These are phyloP conservation scores for Acromyrmex heyeri DNA, from an alignment of 1,140 invertebrate genomes.

Conservation along the genomic window DNA sequence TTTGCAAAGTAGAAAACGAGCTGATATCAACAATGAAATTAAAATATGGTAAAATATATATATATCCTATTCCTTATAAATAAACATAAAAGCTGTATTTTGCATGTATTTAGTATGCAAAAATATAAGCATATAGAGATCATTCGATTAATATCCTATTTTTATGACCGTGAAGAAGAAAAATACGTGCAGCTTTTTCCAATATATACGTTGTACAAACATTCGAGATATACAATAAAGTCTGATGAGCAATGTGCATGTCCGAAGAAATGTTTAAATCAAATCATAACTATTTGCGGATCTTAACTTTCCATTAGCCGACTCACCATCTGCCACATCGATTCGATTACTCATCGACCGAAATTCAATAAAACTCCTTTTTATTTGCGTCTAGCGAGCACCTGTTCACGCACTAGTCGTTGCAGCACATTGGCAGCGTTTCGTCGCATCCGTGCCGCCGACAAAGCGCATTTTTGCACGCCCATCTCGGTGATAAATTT, in stretches of 20 bases:
- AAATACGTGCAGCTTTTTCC: not conserved
- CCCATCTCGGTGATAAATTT: constrained; percentile 72
- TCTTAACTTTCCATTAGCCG: constrained; percentile 20
- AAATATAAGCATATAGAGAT: not conserved
- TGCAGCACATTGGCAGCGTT: not conserved
- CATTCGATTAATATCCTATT: not conserved
- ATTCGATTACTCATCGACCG: constrained; percentile 55
- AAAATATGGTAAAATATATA: constrained; percentile 1
- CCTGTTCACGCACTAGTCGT: constrained; percentile 11
- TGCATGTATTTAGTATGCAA: not conserved
- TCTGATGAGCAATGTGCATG: not conserved
- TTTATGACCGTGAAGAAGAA: not conserved
- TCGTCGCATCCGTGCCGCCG: constrained; percentile 58
- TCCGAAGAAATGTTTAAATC: not conserved
- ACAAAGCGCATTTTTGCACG: constrained; percentile 78
- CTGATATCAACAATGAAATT: not conserved
- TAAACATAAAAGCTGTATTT: not conserved
- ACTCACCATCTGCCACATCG: not conserved
- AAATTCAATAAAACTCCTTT: constrained; percentile 63
- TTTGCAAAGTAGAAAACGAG: not conserved
- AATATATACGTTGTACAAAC: not conserved
- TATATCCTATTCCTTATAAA: not conserved
- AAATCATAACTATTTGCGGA: constrained; percentile 36
- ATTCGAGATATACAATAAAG: constrained; percentile 16
- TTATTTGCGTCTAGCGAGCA: constrained; percentile 32